phyloP scores from a whole-genome alignment of 2,888 invertebrate species.

The Sclerodermus sp. region DNA sequence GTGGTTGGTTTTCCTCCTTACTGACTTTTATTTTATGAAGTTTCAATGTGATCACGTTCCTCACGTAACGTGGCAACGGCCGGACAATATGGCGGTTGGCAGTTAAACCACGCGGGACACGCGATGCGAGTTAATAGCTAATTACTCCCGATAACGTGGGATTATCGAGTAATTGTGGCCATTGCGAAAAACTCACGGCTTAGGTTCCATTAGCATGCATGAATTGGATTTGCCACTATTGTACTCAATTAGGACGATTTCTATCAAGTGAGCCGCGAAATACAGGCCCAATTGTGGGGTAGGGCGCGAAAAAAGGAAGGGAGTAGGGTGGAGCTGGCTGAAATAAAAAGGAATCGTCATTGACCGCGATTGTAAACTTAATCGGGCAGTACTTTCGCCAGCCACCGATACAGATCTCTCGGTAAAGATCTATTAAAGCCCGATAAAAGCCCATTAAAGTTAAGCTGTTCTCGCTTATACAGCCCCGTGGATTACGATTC shows the following conservation, averaged over 20 bases:
- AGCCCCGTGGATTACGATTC: too few species aligned
- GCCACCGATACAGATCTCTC: constrained; percentile 1
- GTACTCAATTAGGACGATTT: constrained; percentile 17
- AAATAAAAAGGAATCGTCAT: not conserved
- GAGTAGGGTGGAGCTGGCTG: not conserved
- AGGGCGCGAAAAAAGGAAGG: too few species aligned
- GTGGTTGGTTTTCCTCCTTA: too few species aligned
- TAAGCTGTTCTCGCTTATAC: too few species aligned
- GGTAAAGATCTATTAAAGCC: constrained; percentile 2
- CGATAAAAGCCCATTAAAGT: too few species aligned
- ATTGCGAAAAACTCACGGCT: constrained; percentile 3
- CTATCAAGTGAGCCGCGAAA: constrained; percentile 4
- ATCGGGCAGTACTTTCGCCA: too few species aligned
- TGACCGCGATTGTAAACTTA: too few species aligned
- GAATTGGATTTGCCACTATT: constrained; percentile 13
- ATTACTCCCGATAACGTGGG: constrained; percentile 25
- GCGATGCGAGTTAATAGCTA: constrained; percentile 23
- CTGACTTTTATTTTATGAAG: too few species aligned
- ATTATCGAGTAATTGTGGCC: constrained; percentile 26
- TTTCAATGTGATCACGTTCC: too few species aligned
- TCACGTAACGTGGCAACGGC: too few species aligned
- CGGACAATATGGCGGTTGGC: too few species aligned
- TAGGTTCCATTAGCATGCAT: constrained; percentile 12
- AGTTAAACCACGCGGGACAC: constrained; percentile 6
- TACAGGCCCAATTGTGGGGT: too few species aligned